These are phyloP conservation scores for Apis cerana DNA, from an alignment of 1,140 invertebrate species.

Conservation along the genomic window DNA sequence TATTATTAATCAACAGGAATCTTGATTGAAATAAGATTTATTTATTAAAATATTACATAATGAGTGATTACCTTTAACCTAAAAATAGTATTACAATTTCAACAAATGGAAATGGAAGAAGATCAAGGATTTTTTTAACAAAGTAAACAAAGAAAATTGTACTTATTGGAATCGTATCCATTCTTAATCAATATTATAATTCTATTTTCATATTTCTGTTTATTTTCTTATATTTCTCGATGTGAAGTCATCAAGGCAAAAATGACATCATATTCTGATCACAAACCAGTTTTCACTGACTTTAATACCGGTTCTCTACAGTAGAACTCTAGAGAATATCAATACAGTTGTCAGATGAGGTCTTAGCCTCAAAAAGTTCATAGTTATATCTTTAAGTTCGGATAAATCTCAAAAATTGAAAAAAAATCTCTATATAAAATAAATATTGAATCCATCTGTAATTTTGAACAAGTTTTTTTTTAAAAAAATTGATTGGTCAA, in stretches of 20 bases:
- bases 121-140: background rate
- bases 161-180: constrained; percentile 14
- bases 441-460: background rate
- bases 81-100: background rate
- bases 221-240: constrained; percentile 22
- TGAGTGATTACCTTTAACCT: background rate
- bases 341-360: constrained; percentile 16
- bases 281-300: constrained; percentile 58
- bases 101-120: constrained; percentile 18
- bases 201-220: constrained; percentile 7
- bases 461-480: no score
- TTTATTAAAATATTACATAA: background rate
- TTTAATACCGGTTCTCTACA: constrained; percentile 49
- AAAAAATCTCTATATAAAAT: background rate
- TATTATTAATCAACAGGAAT: background rate
- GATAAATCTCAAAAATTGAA: background rate
- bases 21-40: background rate
- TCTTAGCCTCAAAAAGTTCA: constrained; percentile 26
- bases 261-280: constrained; percentile 58
- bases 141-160: background rate
- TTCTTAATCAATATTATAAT: constrained; percentile 19
- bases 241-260: constrained; percentile 27
- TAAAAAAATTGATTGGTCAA: no score
- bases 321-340: background rate
- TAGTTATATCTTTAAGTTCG: background rate